Base-by-base conservation (phyloP, 2,888 invertebrate genomes). In the Lamproptera curius region DNA sequence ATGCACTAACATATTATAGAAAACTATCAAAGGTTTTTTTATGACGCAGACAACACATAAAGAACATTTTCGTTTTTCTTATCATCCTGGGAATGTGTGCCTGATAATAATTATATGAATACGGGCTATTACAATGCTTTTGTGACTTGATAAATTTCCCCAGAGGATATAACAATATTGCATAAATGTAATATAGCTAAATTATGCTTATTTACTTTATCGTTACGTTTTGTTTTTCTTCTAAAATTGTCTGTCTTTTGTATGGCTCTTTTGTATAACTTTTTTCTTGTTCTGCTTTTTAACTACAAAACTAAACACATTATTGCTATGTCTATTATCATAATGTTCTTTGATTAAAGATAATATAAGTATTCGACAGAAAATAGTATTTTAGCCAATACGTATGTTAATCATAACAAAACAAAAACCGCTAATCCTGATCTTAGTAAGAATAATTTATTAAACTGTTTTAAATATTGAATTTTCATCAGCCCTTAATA, bases 71-170 rank as follows among this genome's bases (percentile, higher is more conserved):
- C 1, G 13, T 14, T 16, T 16, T 23, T 37, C 2, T 38, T 39
- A 35, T 31, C 13, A 23, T 20, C 28, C 14, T 10, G 41, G 26
- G 37, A 35, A 31, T 42, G 15, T 11, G 33, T 17, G 15, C 33
- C 36, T 41, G 23, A 37, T 45, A 23, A 42, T 41, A 42, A 35
- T 42, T 40, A 26, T 44, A 44, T 49, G 43, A 43, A 49, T 42
- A 48, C 52, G 46, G 38, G 50, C 54, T 57, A 57, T 59, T 55
- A 54, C 52, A 51, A 48, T 50, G 43, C 53, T 60, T 61, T 62
- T 63, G 55, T 56, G 57, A 61, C 42, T 57, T 55, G 62, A 56
- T 58, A 62, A 76, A 81, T 81, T 80, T 81, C 80, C 76, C 80
- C 46, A 9, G 70, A 67, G 77, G 60, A 55, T 54, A 54, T 53